Evolutionary conservation across 2,888 invertebrate genomes (phyloP).

Genomic region (Apotomis capreana): DNA sequence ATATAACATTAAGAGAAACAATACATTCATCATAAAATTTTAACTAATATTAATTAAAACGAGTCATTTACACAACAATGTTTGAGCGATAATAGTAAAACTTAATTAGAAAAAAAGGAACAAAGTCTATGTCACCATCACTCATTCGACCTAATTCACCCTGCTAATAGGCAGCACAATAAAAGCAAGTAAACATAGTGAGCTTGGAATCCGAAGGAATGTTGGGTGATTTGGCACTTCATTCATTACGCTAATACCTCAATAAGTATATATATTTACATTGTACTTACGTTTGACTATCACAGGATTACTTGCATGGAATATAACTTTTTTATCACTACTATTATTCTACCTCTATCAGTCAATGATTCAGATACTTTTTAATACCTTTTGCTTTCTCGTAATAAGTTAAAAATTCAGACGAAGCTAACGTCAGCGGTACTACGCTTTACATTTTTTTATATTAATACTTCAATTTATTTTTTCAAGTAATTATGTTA

Average conservation of each 20-base stretch:
- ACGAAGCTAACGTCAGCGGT: background rate
- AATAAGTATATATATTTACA: constrained; percentile 48
- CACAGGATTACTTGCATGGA: constrained; percentile 58
- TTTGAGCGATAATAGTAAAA: constrained; percentile 56
- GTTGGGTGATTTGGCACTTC: constrained; percentile 46
- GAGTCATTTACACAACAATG: constrained; percentile 43
- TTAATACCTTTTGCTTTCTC: constrained; percentile 11
- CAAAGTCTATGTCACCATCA: constrained; percentile 30
- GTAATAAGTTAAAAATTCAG: background rate
- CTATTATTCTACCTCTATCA: constrained; percentile 18
- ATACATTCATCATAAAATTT: constrained; percentile 44
- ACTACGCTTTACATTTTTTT: background rate
- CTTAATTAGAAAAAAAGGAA: constrained; percentile 41
- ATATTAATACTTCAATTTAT: background rate
- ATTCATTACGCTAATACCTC: constrained; percentile 50
- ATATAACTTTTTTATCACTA: constrained; percentile 45
- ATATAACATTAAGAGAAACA: constrained; percentile 50
- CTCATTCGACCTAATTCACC: constrained; percentile 28
- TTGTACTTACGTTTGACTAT: constrained; percentile 60
- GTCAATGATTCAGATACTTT: constrained; percentile 19
- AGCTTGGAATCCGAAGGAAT: constrained; percentile 52
- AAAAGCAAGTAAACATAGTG: constrained; percentile 33
- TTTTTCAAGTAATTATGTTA: background rate
- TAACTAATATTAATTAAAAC: constrained; percentile 46
- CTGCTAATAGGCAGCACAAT: constrained; percentile 12